These are phyloP conservation scores for Drosophila ustulata DNA, from an alignment of 2,888 invertebrate species.

Conservation along the genomic window DNA sequence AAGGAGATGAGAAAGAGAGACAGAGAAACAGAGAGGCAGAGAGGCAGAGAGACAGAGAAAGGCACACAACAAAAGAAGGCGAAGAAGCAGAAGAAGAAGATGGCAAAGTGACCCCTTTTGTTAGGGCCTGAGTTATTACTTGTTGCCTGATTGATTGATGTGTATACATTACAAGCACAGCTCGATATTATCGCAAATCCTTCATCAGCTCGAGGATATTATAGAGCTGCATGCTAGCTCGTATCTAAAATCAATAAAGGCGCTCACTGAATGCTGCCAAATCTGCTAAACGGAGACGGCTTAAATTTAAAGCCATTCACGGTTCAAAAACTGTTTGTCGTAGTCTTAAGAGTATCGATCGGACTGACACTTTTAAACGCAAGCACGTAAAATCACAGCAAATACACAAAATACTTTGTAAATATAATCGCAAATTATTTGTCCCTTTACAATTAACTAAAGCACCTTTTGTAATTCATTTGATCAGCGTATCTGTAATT, in stretches of 20 bases:
- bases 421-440: slow-evolving; percentile 20
- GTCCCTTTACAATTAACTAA: neutral
- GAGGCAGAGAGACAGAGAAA: neutral
- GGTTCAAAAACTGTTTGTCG: slow-evolving; percentile 1
- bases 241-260: slow-evolving; percentile 43
- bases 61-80: slow-evolving; percentile 31
- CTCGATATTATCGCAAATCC: slow-evolving; percentile 52
- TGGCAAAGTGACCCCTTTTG: slow-evolving; percentile 53
- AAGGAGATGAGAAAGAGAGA: neutral
- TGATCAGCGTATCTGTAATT: slow-evolving; percentile 8
- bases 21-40: neutral
- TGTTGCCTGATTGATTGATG: slow-evolving; percentile 76
- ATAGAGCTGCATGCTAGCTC: neutral
- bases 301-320: neutral
- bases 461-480: slow-evolving; percentile 8
- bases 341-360: neutral
- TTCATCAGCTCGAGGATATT: slow-evolving; percentile 27
- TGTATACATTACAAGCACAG: slow-evolving; percentile 53
- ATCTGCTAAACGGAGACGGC: slow-evolving; percentile 3
- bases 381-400: neutral
- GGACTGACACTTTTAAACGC: neutral
- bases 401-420: slow-evolving; percentile 1
- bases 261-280: neutral
- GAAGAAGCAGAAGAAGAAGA: slow-evolving; percentile 15
- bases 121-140: slow-evolving; percentile 74